These are phyloP conservation scores for Chrysocyon brachyurus DNA, from an alignment of 2,797 vertebrate species.

Conservation along the genomic window DNA sequence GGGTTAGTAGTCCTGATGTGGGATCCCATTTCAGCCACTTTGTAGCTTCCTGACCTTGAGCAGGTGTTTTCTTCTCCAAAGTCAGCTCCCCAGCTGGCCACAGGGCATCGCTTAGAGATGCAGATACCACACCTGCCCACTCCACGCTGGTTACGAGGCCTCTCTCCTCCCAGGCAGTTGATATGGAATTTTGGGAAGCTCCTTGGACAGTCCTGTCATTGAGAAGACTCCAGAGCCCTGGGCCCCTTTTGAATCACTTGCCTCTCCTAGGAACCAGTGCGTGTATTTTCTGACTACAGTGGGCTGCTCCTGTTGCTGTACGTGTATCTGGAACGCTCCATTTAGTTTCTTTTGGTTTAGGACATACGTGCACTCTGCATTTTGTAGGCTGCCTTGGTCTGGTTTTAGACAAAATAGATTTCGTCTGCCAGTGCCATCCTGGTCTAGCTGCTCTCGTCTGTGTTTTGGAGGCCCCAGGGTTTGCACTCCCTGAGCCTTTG, in stretches of 20 bases:
- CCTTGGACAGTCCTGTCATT: background rate
- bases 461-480: background rate
- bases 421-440: background rate
- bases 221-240: background rate
- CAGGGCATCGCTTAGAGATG: background rate
- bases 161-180: background rate
- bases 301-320: background rate
- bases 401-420: constrained; percentile 32
- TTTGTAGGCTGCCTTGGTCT: background rate
- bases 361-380: background rate
- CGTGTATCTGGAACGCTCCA: rapidly evolving
- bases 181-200: background rate
- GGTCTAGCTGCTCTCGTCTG: background rate
- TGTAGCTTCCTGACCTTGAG: constrained; percentile 8
- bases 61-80: background rate
- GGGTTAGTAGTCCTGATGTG: background rate
- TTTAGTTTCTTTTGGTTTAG: background rate
- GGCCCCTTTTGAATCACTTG: background rate
- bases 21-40: background rate
- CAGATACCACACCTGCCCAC: background rate
- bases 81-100: background rate
- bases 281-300: background rate
- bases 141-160: background rate
- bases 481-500: background rate
- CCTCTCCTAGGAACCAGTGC: background rate